Evolutionary conservation across 2,797 vertebrate genomes (phyloP).

Genomic region (Mus spretus): DNA sequence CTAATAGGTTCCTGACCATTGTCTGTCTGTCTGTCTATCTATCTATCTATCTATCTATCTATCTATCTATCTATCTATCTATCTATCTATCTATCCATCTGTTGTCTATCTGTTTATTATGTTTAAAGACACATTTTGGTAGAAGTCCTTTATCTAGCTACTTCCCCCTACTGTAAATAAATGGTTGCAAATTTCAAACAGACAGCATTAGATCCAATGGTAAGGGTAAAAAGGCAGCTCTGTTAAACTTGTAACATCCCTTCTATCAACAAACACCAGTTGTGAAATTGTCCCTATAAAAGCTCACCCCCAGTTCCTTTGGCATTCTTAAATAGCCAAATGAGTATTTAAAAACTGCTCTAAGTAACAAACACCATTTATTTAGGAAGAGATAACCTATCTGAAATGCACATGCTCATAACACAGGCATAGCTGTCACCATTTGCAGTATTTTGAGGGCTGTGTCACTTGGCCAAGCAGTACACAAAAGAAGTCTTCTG

Average conservation of each 20-base stretch:
- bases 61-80: not conserved
- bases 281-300: conserved; percentile 33
- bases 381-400: not conserved
- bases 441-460: not conserved
- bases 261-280: conserved; percentile 12
- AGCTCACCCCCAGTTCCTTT: not conserved
- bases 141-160: not conserved
- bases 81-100: not conserved
- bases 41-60: not conserved
- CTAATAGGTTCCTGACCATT: not conserved
- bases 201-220: not conserved
- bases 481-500: conserved; percentile 41
- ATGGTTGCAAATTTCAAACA: not conserved
- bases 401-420: not conserved
- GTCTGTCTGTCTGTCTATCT: not conserved
- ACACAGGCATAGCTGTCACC: not conserved
- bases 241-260: not conserved
- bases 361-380: not conserved
- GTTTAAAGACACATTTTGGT: not conserved
- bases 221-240: not conserved
- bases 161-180: not conserved
- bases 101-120: not conserved
- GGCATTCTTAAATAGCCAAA: conserved; percentile 22
- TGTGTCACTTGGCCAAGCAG: not conserved
- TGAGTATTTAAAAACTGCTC: not conserved